Evolutionary conservation across 2,888 invertebrate species (phyloP).

Genomic region (Tridacna gigas): DNA sequence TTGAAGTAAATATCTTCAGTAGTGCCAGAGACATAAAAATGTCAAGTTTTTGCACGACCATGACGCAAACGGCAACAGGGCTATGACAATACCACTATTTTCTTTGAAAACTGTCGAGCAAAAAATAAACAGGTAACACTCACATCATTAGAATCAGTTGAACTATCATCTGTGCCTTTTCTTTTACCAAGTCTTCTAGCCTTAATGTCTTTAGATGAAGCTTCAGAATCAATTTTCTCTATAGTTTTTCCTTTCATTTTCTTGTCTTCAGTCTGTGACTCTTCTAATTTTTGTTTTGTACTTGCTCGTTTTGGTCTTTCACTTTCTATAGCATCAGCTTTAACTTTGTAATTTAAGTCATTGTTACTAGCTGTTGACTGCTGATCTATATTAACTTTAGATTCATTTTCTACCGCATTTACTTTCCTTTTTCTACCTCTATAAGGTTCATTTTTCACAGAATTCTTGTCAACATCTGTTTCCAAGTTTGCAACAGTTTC

Average conservation of each 20-base stretch:
- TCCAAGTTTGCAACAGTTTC: constrained; percentile 13
- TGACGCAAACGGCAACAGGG: no score
- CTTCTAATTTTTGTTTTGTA: neutral
- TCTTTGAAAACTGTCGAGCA: no score
- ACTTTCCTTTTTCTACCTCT: constrained; percentile 7
- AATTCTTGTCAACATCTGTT: neutral
- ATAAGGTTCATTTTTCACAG: neutral
- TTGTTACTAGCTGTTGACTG: neutral
- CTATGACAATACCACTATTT: no score
- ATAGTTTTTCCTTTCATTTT: neutral
- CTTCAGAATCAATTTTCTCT: constrained; percentile 1
- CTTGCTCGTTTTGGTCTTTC: neutral
- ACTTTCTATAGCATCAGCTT: neutral
- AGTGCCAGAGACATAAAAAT: no score
- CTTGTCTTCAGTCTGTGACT: neutral
- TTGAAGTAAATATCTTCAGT: no score
- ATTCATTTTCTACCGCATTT: no score
- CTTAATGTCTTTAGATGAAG: neutral
- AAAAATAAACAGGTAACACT: neutral
- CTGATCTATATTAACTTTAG: neutral
- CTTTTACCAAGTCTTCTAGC: constrained; percentile 35
- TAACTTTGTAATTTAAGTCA: neutral
- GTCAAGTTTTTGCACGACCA: no score
- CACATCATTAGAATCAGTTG: constrained; percentile 47
- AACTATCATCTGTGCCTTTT: constrained; percentile 43